A percentile compares a stretch with the other conserved stretches of the same genome.
Conservation (phyloP, 2,113 vertebrate genomes). For the Hyperopisus bebe region DNA sequence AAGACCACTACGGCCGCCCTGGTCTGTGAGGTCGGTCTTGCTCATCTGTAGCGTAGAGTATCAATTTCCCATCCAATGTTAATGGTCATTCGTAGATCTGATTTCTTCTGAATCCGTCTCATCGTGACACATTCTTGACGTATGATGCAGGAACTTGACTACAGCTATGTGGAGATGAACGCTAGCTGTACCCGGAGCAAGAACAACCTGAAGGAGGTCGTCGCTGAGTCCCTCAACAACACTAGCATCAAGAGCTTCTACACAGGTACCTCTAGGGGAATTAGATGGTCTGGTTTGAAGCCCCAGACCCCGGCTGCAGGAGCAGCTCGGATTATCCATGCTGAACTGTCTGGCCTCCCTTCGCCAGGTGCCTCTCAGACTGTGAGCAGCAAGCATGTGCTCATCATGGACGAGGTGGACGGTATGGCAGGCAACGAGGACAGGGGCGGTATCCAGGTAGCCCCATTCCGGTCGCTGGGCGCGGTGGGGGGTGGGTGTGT, state of each 20-base stretch:
- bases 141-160: constrained; percentile 77
- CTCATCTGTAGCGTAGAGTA: not conserved
- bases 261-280: constrained; percentile 59
- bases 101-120: not conserved
- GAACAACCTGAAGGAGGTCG: constrained; percentile 79
- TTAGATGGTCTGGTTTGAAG: not conserved
- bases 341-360: not conserved
- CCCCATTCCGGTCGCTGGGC: no score
- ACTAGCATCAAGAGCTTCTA: constrained; percentile 91
- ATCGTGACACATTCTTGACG: not conserved
- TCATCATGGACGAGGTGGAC: constrained; percentile 97
- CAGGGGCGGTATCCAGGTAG: constrained; percentile 91
- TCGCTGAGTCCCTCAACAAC: constrained; percentile 88
- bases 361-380: constrained; percentile 68
- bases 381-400: constrained; percentile 73
- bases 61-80: not conserved
- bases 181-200: constrained; percentile 93
- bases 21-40: constrained; percentile 78
- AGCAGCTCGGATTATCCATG: not conserved
- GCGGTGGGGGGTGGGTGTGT: not conserved
- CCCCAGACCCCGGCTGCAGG: not conserved
- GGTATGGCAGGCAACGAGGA: constrained; percentile 98
- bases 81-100: not conserved
- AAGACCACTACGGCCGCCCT: constrained; percentile 95
- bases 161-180: constrained; percentile 92